Evolutionary conservation across 1,140 invertebrate species (phyloP), one percentile per base, ranked within the genome.

Genomic region (Formica exsecta): DNA sequence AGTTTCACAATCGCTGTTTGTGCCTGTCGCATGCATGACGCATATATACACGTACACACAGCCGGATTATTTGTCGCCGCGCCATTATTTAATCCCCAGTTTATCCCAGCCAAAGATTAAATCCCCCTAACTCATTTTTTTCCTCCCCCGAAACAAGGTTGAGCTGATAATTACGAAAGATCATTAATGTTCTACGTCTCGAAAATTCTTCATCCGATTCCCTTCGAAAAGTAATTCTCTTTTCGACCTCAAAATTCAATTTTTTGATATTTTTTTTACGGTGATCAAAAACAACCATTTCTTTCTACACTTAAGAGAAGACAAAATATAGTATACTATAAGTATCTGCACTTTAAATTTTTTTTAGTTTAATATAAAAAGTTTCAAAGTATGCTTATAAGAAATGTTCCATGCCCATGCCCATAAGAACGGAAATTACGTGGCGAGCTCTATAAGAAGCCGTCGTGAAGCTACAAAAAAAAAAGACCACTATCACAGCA

Each of bases 21-120:
- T 51, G 51, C 79, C 36, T 61, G 79, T 73, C 79, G 79, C 38
- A 7, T 22, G 41, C 57, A 74, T 74, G 79, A 62, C 48, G 4
- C 48, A 51, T 51, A 51, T 51, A 51, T 51, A 51, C 48, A 51
- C 48, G 13, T 51, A 51, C 48, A 48, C 44, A 51, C 68, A 83
- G 36, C 54, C 19, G 68, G 68, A 83, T 83, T 83, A 83, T 83
- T 83, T 83, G 79, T 74, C 79, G 38, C 68, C 54, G 51, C n/a
- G 25, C 38, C 68, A 61, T n/a, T 70, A 48, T 61, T 73, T 83
- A 83, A 83, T 83, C 38, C 51, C 54, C 25, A 19, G 68, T 25
- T 73, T 73, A 54, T 83, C 19, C 79, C 36, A 61, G 57, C 41
- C 79, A 32, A 83, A 61, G 68, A 74, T 83, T 83, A 83, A 83